Evolutionary conservation across 2,888 invertebrate species (phyloP), one percentile per base, ranked within the genome.

Genomic region (Epinotia bilunana): DNA sequence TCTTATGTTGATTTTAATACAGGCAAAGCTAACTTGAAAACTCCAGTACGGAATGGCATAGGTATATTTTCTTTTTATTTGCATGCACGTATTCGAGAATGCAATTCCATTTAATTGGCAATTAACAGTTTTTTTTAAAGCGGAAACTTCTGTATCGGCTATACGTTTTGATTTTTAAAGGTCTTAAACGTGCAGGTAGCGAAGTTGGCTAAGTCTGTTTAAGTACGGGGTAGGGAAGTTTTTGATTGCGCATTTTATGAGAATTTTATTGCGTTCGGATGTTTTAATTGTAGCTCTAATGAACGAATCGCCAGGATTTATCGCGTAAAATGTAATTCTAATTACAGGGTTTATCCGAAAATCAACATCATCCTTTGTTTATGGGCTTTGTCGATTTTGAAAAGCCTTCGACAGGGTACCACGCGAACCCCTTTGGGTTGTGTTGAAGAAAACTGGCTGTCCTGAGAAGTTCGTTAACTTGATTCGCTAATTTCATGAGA

Each of bases 51-150:
- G 28, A 58, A 60, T 23, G 60, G 46, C 6, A 68, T 28, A 20
- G 53, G 53, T n/a, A 53, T 2, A 39, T 39, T 39, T 39, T 57
- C 60, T 60, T 60, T 65, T 68, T 67, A 60, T 73, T 74, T 63
- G 33, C 55, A 12, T 61, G 53, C 73, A 63, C 16, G 23, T 23
- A 55, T n/a, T 39, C 73, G 72, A 60, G 33, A 43, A 16, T 20
- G 69, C 74, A 74, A 74, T 74, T 63, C 70, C 62, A 57, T 49
- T 57, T 74, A 74, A 74, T 74, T 74, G 74, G 16, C 74, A 74
- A 74, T 74, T 74, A 74, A 73, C 33, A 9, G 57, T 49, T 70
- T 74, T 39, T 67, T 65, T 49, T n/a, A 55, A 39, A 49, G 65
- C 55, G 20, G 46, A 33, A 63, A 43, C 23, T 53, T 53, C 18